phyloP scores from a whole-genome alignment of 2,113 vertebrate genomes.

The Hyperopisus bebe region DNA sequence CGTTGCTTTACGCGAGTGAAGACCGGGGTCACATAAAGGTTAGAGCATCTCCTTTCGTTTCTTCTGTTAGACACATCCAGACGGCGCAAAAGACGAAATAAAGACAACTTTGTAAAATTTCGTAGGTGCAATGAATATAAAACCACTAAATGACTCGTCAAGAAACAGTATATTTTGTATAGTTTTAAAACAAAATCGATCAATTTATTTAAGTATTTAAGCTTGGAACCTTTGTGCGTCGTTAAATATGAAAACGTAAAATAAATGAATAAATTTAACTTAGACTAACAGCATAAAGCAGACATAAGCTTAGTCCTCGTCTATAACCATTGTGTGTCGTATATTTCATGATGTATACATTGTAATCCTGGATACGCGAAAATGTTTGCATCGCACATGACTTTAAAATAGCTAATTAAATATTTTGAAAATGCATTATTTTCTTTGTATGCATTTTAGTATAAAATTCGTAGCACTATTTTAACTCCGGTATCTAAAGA shows the following conservation, averaged over 20 bases:
- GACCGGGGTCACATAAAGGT: constrained; percentile 84
- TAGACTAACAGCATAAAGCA: not conserved
- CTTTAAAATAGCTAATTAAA: not conserved
- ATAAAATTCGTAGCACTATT: not conserved
- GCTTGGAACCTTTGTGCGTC: not conserved
- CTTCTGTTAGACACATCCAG: constrained; percentile 57
- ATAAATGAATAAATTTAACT: not conserved
- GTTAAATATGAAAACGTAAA: not conserved
- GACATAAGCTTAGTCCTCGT: not conserved
- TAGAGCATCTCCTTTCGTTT: constrained; percentile 71
- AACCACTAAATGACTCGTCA: not conserved
- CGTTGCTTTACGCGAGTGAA: constrained; percentile 47
- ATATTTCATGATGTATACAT: not conserved
- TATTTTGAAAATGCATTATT: not conserved
- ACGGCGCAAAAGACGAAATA: constrained; percentile 14
- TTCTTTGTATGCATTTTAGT: not conserved
- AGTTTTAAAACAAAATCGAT: not conserved
- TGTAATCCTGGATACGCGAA: not conserved
- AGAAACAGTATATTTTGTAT: not conserved
- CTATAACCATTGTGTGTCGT: not conserved
- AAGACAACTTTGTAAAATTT: not conserved
- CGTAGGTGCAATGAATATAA: not conserved
- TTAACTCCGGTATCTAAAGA: not conserved
- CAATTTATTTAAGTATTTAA: not conserved
- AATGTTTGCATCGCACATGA: not conserved